Percentiles rank a stretch among this genome's conserved stretches.
Conservation (phyloP, 2,113 vertebrate species). For the Hippocampus guttulatus region DNA sequence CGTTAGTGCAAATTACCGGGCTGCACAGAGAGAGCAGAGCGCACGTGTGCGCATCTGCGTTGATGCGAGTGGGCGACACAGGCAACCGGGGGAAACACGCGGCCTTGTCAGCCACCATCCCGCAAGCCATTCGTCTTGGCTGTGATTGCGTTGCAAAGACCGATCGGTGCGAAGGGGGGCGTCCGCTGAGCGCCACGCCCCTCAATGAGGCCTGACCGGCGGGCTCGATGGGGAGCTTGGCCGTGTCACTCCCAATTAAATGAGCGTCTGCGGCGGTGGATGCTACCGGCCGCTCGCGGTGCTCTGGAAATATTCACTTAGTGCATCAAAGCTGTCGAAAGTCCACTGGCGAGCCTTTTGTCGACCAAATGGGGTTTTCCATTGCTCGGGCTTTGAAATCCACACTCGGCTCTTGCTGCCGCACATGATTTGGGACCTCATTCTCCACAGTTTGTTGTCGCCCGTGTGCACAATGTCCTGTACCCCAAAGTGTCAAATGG, state of each 20-base stretch:
- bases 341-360: slow-evolving; percentile 9
- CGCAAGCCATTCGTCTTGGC: slow-evolving; percentile 64
- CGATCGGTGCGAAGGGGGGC: slow-evolving; percentile 62
- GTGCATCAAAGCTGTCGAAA: slow-evolving; percentile 47
- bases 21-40: slow-evolving; percentile 28
- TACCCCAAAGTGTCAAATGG: too few species aligned
- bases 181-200: slow-evolving; percentile 42
- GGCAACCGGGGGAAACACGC: slow-evolving; percentile 49
- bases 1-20: slow-evolving; percentile 57
- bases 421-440: too few species aligned
- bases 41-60: slow-evolving; percentile 35
- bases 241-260: slow-evolving; percentile 64
- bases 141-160: slow-evolving; percentile 52
- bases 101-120: slow-evolving; percentile 51
- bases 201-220: slow-evolving; percentile 50
- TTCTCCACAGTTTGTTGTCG: too few species aligned
- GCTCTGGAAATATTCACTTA: slow-evolving; percentile 64
- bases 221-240: slow-evolving; percentile 62
- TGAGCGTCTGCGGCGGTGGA: slow-evolving; percentile 51
- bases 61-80: slow-evolving; percentile 41
- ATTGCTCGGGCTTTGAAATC: not conserved
- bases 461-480: too few species aligned
- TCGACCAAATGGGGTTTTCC: not conserved
- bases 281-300: slow-evolving; percentile 44
- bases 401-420: too few species aligned